These are phyloP conservation scores for Arrhamphus sclerolepis DNA, from an alignment of 2,797 vertebrate species.

Conservation along the genomic window DNA sequence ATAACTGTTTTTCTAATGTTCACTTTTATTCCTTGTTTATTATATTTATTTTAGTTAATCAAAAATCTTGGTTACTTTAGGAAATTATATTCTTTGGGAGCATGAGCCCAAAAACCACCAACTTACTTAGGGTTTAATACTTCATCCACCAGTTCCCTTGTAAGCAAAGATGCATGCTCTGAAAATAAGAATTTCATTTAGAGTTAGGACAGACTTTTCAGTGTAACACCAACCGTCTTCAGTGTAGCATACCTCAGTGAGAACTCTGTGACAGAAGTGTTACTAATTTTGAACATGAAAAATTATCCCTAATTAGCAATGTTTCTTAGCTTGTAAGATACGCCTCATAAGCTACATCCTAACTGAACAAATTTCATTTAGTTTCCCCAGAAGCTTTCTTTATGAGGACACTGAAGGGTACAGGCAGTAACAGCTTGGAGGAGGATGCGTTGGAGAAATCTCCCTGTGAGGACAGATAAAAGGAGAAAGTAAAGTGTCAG, in stretches of 20 bases:
- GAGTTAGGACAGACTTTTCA: not conserved
- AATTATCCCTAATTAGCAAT: slow-evolving; percentile 12
- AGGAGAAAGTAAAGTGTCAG: slow-evolving; percentile 59
- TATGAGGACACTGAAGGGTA: slow-evolving; percentile 50
- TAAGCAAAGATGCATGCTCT: too few species aligned
- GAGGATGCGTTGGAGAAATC: slow-evolving; percentile 49
- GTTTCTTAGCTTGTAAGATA: slow-evolving; percentile 11
- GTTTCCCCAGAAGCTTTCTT: slow-evolving; percentile 36
- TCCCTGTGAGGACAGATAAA: slow-evolving; percentile 74
- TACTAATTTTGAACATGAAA: slow-evolving; percentile 1
- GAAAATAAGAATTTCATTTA: too few species aligned
- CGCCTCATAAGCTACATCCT: slow-evolving; percentile 20
- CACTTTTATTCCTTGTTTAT: too few species aligned
- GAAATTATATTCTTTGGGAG: too few species aligned
- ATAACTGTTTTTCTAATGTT: too few species aligned
- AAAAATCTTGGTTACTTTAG: too few species aligned
- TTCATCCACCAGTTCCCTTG: too few species aligned
- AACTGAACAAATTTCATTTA: too few species aligned
- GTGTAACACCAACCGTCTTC: slow-evolving; percentile 2
- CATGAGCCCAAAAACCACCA: too few species aligned
- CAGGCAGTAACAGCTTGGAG: slow-evolving; percentile 49
- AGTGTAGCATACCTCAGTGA: not conserved
- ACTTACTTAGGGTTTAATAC: too few species aligned
- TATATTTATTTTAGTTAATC: too few species aligned
- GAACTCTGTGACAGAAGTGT: not conserved